Evolutionary conservation across 2,113 vertebrate genomes (phyloP).

Genomic region (Turdus rufiventris): DNA sequence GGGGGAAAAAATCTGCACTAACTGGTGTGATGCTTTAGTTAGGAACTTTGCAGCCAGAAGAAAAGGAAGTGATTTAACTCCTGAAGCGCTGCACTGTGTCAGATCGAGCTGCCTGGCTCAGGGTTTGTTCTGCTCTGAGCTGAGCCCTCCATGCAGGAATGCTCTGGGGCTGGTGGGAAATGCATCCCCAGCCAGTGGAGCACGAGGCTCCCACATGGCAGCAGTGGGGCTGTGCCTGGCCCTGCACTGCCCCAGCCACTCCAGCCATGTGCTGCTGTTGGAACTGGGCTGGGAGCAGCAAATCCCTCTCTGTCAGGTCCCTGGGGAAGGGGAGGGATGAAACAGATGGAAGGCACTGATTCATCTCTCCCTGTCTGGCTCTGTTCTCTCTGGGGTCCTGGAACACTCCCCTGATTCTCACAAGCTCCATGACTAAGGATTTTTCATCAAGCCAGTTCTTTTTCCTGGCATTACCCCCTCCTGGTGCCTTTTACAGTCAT

Average conservation of each 20-base stretch:
- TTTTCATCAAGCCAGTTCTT: neutral
- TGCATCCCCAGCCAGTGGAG: accelerated
- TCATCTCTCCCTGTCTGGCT: neutral
- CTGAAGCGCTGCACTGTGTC: neutral
- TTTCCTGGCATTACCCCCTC: neutral
- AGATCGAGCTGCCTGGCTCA: neutral
- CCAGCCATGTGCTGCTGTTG: neutral
- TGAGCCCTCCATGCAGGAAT: neutral
- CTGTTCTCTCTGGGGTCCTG: neutral
- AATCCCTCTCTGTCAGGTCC: neutral
- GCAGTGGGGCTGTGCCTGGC: neutral
- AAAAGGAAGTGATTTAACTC: neutral
- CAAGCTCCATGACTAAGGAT: neutral
- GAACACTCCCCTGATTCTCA: neutral
- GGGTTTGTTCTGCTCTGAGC: neutral
- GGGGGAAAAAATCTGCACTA: accelerated
- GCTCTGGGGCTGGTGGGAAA: neutral
- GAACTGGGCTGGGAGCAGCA: neutral
- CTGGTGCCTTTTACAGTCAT: neutral
- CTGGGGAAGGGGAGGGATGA: neutral
- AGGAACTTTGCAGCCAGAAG: neutral
- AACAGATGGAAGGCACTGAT: neutral
- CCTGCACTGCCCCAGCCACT: neutral
- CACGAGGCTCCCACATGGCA: neutral
- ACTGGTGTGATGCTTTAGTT: neutral